Percentiles rank a stretch among this genome's conserved stretches.
Evolutionary conservation across 2,888 invertebrate species (phyloP).

Genomic region (Dilophus febrilis): DNA sequence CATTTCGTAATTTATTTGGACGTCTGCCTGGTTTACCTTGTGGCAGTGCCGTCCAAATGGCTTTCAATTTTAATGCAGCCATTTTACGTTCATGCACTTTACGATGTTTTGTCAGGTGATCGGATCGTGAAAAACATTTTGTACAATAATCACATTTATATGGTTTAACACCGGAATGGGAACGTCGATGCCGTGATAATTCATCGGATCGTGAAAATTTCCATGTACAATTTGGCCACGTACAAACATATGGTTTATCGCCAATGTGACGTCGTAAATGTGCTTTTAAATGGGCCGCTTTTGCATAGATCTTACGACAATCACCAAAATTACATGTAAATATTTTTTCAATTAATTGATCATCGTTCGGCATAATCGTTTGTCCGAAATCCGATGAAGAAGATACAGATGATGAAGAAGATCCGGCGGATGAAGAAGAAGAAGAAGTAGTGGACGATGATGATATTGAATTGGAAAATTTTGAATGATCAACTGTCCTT

Average conservation of each 20-base stretch:
- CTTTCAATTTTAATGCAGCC: constrained; percentile 22
- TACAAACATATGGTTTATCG: constrained; percentile 56
- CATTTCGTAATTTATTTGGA: constrained; percentile 27
- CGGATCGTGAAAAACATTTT: constrained; percentile 82
- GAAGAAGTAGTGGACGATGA: constrained; percentile 9
- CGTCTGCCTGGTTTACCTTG: constrained; percentile 26
- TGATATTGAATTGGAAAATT: neutral
- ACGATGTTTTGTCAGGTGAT: constrained; percentile 84
- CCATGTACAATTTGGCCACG: constrained; percentile 75
- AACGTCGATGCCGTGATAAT: constrained; percentile 76
- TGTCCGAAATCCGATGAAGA: neutral
- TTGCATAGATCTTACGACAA: constrained; percentile 71
- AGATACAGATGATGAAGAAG: neutral
- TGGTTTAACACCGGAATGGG: constrained; percentile 91
- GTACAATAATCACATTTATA: constrained; percentile 77
- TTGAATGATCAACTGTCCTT: neutral
- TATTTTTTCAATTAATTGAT: constrained; percentile 33
- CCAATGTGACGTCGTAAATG: constrained; percentile 71
- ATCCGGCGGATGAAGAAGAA: neutral
- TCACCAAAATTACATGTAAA: constrained; percentile 52
- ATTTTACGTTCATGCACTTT: constrained; percentile 60
- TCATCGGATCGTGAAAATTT: constrained; percentile 89
- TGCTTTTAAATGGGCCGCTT: constrained; percentile 78
- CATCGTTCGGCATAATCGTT: neutral
- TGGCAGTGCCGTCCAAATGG: constrained; percentile 20